Conservation (phyloP, 1,140 invertebrate genomes). For the Lamellibrachia luymesi region DNA sequence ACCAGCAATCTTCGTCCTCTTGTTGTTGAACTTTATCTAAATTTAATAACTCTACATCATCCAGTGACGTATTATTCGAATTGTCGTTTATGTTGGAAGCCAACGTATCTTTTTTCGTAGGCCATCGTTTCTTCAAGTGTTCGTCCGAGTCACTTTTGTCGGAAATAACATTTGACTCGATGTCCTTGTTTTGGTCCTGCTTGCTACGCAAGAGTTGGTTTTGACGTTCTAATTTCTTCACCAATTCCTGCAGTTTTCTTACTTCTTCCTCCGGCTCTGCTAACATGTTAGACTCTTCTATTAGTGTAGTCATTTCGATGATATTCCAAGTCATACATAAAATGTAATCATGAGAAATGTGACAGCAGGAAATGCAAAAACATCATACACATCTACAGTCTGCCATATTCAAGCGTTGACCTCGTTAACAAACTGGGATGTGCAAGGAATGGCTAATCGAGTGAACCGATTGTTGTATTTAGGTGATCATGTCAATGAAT, state of each 20-base stretch:
- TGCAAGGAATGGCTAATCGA: background rate
- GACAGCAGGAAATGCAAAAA: background rate
- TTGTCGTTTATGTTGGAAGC: background rate
- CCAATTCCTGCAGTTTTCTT: background rate
- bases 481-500: background rate
- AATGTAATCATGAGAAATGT: background rate
- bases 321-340: background rate
- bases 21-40: slow-evolving; percentile 5
- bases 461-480: background rate
- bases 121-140: slow-evolving; percentile 4
- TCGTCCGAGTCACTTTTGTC: background rate
- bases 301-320: slow-evolving; percentile 7
- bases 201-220: slow-evolving; percentile 13
- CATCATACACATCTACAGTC: background rate
- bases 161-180: background rate
- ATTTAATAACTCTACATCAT: slow-evolving; percentile 16
- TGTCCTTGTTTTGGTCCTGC: slow-evolving; percentile 4
- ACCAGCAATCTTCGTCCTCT: slow-evolving; percentile 8
- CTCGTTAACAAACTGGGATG: background rate
- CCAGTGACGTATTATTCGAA: background rate
- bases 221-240: slow-evolving; percentile 14
- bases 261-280: background rate
- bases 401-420: background rate
- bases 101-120: background rate
- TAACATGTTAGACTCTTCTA: background rate